phyloP scores from a whole-genome alignment of 2,113 vertebrate species.

The Rhombomys opimus region DNA sequence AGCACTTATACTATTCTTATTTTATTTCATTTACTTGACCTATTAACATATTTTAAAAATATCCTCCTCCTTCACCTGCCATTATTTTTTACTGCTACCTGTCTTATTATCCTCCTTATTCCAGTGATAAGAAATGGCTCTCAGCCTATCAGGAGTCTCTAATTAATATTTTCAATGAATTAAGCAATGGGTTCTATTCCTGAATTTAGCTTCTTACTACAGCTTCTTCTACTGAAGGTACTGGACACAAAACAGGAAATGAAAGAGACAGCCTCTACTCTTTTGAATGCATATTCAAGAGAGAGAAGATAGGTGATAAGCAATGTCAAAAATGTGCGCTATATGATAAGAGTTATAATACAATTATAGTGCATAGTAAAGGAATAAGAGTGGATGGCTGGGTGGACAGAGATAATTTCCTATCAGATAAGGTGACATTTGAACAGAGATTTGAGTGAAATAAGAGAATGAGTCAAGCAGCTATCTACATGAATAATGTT shows the following conservation, averaged over 20 bases:
- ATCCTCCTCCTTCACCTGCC: neutral
- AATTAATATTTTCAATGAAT: neutral
- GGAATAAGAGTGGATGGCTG: conserved; percentile 4
- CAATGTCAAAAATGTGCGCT: neutral
- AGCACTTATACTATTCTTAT: neutral
- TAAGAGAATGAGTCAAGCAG: neutral
- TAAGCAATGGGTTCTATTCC: neutral
- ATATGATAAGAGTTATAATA: neutral
- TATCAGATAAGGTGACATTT: conserved; percentile 5
- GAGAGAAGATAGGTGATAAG: neutral
- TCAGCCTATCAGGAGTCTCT: neutral
- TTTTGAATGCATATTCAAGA: conserved; percentile 29
- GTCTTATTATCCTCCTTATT: neutral
- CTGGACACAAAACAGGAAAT: conserved; percentile 1
- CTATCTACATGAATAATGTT: neutral
- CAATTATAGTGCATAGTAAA: neutral
- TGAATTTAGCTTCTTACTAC: neutral
- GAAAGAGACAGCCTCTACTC: neutral
- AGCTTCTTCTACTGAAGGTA: neutral
- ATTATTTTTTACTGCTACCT: neutral
- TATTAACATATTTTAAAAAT: neutral
- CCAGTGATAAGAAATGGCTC: neutral
- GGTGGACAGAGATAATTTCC: neutral
- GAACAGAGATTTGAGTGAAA: conserved; percentile 38
- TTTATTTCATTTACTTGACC: conserved; percentile 4